Evolutionary conservation across 2,113 vertebrate species (phyloP).

Genomic region (Pelobates fuscus): DNA sequence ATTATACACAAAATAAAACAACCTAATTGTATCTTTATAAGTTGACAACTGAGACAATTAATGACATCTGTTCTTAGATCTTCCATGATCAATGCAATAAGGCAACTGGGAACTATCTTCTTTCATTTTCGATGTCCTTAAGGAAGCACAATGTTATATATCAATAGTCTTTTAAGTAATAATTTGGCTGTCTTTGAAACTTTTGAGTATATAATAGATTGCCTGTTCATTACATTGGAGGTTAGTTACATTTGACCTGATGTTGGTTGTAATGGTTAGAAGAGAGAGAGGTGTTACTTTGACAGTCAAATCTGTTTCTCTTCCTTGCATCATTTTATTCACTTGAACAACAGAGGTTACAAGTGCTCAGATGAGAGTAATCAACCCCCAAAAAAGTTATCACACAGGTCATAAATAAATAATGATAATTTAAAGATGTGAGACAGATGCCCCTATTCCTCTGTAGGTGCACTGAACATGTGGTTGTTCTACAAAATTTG

Average conservation of each 20-base stretch:
- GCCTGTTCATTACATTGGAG: neutral
- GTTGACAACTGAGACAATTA: too few relatives aligned
- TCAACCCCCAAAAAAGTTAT: slow-evolving; percentile 2
- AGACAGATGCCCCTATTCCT: neutral
- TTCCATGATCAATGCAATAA: too few relatives aligned
- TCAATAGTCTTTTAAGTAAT: neutral
- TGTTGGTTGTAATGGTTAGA: neutral
- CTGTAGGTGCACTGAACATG: too few relatives aligned
- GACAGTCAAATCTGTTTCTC: slow-evolving; percentile 6
- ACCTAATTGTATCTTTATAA: too few relatives aligned
- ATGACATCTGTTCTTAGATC: too few relatives aligned
- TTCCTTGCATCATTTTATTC: neutral
- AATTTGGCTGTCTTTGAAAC: neutral
- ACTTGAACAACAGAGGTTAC: slow-evolving; percentile 13
- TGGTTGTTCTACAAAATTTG: too few relatives aligned
- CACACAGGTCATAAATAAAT: neutral
- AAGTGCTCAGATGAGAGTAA: slow-evolving; percentile 10
- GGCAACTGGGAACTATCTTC: too few relatives aligned
- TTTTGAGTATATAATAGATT: neutral
- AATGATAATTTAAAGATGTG: slow-evolving; percentile 17
- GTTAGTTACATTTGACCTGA: neutral
- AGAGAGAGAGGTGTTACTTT: neutral
- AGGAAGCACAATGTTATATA: neutral
- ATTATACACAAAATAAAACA: too few relatives aligned
- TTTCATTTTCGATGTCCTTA: neutral